Evolutionary conservation across 2,113 vertebrate species (phyloP).

Genomic region (Meriones unguiculatus): DNA sequence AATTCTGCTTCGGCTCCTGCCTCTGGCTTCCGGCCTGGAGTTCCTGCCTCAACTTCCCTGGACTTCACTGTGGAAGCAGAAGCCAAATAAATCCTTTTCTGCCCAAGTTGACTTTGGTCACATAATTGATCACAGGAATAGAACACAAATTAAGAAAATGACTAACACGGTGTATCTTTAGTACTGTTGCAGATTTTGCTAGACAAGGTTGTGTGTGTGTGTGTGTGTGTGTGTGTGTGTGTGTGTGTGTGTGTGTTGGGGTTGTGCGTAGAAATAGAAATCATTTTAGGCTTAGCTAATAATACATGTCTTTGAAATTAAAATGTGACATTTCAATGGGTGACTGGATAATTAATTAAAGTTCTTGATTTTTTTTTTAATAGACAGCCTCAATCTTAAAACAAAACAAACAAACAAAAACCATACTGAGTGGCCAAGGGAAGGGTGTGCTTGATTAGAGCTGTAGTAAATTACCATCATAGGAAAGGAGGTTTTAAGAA

Average conservation of each 20-base stretch:
- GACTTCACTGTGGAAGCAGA: not conserved
- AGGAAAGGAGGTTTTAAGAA: not conserved
- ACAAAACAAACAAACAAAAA: not conserved
- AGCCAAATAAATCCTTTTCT: not conserved
- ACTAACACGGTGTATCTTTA: not conserved
- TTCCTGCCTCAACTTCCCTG: not conserved
- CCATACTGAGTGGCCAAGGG: not conserved
- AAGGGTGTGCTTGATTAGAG: not conserved
- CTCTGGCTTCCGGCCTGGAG: not conserved
- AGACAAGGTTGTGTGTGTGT: not conserved
- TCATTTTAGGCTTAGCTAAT: conserved; percentile 14
- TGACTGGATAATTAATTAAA: not conserved
- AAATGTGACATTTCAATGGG: not conserved
- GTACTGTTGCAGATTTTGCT: not conserved
- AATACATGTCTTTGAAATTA: not conserved
- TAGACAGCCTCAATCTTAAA: not conserved
- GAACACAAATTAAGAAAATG: not conserved
- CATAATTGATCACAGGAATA: too few species aligned
- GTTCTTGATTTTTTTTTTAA: not conserved
- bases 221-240: not conserved
- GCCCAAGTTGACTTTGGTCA: not conserved
- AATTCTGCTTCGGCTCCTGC: not conserved
- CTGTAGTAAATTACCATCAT: not conserved
- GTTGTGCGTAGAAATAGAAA: not conserved
- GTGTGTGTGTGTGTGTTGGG: too few species aligned